phyloP scores from a whole-genome alignment of 2,888 invertebrate genomes.

The Thereva unica region DNA sequence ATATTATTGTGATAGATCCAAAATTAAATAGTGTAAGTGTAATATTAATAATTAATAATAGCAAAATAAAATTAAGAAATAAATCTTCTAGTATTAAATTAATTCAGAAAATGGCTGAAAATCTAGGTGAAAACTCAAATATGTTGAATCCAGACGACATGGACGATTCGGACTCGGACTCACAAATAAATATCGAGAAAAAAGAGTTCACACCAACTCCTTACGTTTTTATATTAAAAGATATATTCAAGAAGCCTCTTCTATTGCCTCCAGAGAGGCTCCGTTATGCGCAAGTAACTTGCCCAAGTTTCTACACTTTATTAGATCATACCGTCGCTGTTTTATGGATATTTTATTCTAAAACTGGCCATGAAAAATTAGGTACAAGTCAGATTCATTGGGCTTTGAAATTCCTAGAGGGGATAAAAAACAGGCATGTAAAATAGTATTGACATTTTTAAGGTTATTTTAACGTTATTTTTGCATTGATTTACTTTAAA shows the following conservation, averaged over 20 bases:
- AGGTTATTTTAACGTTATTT: background rate
- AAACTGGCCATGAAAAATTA: conserved; percentile 22
- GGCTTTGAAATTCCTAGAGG: conserved; percentile 45
- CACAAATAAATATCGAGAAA: conserved; percentile 14
- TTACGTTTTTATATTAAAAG: conserved; percentile 42
- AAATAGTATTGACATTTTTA: background rate
- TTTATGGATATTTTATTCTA: conserved; percentile 43
- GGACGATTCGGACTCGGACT: background rate
- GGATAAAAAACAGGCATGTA: conserved; percentile 38
- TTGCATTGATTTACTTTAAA: no score
- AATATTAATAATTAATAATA: no score
- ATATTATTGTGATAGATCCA: no score
- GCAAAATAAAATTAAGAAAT: no score
- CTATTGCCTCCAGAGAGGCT: conserved; percentile 16
- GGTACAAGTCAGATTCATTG: conserved; percentile 43
- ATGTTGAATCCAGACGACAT: no score
- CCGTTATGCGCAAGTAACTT: conserved; percentile 33
- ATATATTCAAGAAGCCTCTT: conserved; percentile 37
- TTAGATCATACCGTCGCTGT: conserved; percentile 45
- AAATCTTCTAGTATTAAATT: background rate
- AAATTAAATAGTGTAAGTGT: no score
- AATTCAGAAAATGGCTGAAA: background rate
- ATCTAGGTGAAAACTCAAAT: background rate
- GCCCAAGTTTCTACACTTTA: conserved; percentile 43
- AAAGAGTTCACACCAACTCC: conserved; percentile 41